These are phyloP conservation scores for Acrocephalus arundinaceus DNA, from an alignment of 2,113 vertebrate genomes.

Conservation along the genomic window DNA sequence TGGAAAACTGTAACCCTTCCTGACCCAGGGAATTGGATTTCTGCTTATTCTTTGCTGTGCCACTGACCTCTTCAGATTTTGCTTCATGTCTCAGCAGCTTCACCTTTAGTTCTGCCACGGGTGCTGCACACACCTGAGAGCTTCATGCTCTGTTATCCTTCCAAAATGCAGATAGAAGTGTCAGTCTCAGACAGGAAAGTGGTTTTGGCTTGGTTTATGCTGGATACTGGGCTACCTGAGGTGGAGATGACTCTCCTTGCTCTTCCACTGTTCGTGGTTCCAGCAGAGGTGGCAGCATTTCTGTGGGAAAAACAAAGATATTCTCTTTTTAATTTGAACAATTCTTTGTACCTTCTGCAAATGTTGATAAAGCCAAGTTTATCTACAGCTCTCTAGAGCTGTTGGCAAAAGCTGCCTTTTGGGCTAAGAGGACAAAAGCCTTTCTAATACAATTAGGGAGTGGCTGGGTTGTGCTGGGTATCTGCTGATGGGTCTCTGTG, in stretches of 20 bases:
- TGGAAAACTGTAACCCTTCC: background rate
- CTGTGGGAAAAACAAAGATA: background rate
- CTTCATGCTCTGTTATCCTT: background rate
- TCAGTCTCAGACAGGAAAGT: background rate
- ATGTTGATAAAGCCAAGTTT: background rate
- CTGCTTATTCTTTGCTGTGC: background rate
- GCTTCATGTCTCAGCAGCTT: background rate
- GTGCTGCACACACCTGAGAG: background rate
- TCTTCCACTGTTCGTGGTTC: background rate
- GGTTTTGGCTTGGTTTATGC: background rate
- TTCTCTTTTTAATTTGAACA: background rate
- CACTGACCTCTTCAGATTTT: background rate
- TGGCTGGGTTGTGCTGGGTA: background rate
- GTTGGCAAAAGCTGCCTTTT: background rate
- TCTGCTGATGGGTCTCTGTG: background rate
- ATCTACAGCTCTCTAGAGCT: background rate
- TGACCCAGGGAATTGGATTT: background rate
- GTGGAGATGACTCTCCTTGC: background rate
- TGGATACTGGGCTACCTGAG: background rate
- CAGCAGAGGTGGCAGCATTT: background rate
- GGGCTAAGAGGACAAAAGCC: background rate
- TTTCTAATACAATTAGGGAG: background rate
- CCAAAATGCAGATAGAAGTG: background rate
- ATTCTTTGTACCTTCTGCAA: background rate
- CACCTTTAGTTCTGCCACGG: background rate